Percentiles rank a stretch among this genome's conserved stretches.
Conservation (phyloP, 2,797 vertebrate species). For the Tangara arthus region DNA sequence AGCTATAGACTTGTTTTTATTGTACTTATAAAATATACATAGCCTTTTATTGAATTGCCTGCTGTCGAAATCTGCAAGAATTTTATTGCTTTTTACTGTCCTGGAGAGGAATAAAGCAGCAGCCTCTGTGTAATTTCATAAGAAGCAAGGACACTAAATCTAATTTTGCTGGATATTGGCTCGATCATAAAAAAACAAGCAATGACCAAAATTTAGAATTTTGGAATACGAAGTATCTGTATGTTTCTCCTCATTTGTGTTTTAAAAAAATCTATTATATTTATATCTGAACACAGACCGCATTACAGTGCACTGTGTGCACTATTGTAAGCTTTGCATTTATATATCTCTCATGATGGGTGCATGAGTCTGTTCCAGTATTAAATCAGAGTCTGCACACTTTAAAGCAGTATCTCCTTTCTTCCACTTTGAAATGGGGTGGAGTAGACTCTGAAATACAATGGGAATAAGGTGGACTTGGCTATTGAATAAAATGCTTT, state of each 20-base stretch:
- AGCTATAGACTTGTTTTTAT: slow-evolving; percentile 76
- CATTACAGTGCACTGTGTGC: background rate
- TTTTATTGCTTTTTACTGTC: slow-evolving; percentile 86
- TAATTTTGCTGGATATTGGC: slow-evolving; percentile 80
- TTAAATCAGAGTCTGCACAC: background rate
- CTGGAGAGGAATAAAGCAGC: slow-evolving; percentile 79
- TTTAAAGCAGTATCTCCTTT: background rate
- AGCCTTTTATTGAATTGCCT: slow-evolving; percentile 83
- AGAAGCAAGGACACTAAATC: slow-evolving; percentile 82
- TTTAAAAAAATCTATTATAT: background rate
- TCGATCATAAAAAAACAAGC: slow-evolving; percentile 72
- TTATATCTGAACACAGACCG: background rate
- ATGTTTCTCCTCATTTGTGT: background rate
- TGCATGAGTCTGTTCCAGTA: background rate
- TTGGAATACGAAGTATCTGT: background rate
- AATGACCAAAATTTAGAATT: slow-evolving; percentile 62
- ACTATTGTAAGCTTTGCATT: background rate
- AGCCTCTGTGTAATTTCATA: slow-evolving; percentile 82
- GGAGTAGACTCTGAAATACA: background rate
- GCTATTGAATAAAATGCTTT: background rate
- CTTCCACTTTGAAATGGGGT: background rate
- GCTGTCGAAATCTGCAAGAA: slow-evolving; percentile 83
- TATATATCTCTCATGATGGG: background rate
- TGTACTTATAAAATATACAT: slow-evolving; percentile 88
- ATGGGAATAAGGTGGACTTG: background rate